Percentiles rank a stretch among this genome's conserved stretches.
Conservation (phyloP, 2,888 invertebrate species). For the Perdita meconis region DNA sequence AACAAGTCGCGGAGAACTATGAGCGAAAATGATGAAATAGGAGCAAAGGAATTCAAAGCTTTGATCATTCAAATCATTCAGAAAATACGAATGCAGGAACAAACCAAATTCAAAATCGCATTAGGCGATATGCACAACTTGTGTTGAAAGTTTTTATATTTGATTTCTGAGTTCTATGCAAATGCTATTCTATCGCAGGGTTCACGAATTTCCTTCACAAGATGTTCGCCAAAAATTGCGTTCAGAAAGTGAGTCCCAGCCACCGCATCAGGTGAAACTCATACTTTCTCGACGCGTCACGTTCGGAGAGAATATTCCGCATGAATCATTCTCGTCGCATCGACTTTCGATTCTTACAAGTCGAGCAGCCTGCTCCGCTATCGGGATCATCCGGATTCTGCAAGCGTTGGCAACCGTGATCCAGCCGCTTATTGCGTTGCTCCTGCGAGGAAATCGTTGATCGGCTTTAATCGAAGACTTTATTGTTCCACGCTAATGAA, state of each 20-base stretch:
- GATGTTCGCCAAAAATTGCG: conserved; percentile 5
- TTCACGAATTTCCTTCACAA: background rate
- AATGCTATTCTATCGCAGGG: background rate
- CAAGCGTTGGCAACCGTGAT: background rate
- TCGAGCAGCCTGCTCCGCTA: background rate
- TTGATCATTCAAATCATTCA: no score
- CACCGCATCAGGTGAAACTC: conserved; percentile 28
- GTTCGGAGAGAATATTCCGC: conserved; percentile 25
- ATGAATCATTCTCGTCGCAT: conserved; percentile 31
- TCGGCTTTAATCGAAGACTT: background rate
- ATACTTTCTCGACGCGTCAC: conserved; percentile 36
- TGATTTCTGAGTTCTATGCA: background rate
- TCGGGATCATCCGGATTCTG: conserved; percentile 9
- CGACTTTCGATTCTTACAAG: conserved; percentile 45
- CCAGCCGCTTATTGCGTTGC: background rate
- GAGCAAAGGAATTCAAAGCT: no score
- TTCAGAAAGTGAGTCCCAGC: background rate
- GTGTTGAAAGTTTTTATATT: no score
- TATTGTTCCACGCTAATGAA: no score
- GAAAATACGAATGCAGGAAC: no score
- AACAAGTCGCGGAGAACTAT: no score
- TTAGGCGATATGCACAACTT: no score
- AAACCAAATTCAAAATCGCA: no score
- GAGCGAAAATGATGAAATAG: no score
- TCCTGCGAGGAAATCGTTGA: background rate